Evolutionary conservation across 2,113 vertebrate species (phyloP), one percentile per base, ranked within the genome.

Genomic region (Perccottus glenii): DNA sequence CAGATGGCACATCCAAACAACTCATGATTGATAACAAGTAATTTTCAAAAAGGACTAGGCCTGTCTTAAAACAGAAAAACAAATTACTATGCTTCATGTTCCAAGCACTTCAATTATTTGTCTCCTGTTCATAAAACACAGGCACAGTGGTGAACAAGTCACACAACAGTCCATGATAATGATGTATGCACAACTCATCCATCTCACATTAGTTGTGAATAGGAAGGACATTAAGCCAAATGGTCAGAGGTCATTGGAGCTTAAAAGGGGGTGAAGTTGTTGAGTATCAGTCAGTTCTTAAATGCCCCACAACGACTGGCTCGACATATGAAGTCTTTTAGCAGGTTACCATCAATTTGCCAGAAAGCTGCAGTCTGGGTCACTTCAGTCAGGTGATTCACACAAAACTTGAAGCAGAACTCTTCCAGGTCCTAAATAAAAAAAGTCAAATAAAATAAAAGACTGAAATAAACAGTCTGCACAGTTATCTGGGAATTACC

Each of bases 341-440:
- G 95, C 86, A 99, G 92, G 77, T 94, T 90, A 58, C 96, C 97
- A 36, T 99, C 97, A 67, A 98, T 94, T 86, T 98, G 95, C 96
- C 96, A 97, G 91, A 99, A 99, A 1, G 96, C 95, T 45, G 93
- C 62, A 0, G 97, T 99, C 93, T 99, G 96, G 51, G 96, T 99
- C 80, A 99, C 96, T 87, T 94, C 95, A 0, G 98, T 99, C 93
- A 99, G 94, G 89, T 99, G 98, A 89, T 97, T 98, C 77, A 99
- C 91, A 79, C 98, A 99, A 91, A 99, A 99, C 90, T 95, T 96
- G 89, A 99, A 99, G 93, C 98, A 99, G 92, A 99, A 99, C 77
- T 99, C 96, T 81, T 99, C 98, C 87, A 99, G 94, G 88, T 98
- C 97, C 98, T 99, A 60, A 35, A 59, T 4, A 11, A 63, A 27